Evolutionary conservation across 2,888 invertebrate genomes (phyloP).

Genomic region (Aleiodes leptofemur): DNA sequence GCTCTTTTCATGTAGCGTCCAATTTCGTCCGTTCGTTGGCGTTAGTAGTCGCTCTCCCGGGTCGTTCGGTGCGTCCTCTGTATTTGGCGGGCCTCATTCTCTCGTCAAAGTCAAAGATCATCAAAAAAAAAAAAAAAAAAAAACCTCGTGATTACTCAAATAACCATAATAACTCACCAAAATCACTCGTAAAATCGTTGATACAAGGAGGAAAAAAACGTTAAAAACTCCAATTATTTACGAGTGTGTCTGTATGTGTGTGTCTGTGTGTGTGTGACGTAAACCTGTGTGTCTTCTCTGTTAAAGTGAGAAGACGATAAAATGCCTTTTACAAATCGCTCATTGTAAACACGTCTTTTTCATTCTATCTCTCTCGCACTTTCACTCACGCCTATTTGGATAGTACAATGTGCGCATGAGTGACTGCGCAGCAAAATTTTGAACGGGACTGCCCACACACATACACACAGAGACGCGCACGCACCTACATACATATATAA

Average conservation of each 20-base stretch:
- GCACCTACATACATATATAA: too few relatives aligned
- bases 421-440: slow-evolving; percentile 66
- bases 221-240: slow-evolving; percentile 51
- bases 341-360: slow-evolving; percentile 60
- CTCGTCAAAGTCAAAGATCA: neutral
- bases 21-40: slow-evolving; percentile 47
- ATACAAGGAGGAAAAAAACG: neutral
- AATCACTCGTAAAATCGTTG: neutral
- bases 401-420: slow-evolving; percentile 61
- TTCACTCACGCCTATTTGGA: neutral
- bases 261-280: slow-evolving; percentile 4
- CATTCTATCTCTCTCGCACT: slow-evolving; percentile 17
- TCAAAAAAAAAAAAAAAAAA: slow-evolving; percentile 12
- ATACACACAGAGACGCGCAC: too few relatives aligned
- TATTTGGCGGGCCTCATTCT: slow-evolving; percentile 41
- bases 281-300: neutral
- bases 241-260: neutral
- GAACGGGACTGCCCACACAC: slow-evolving; percentile 55
- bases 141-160: neutral
- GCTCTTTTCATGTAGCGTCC: slow-evolving; percentile 57
- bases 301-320: slow-evolving; percentile 10
- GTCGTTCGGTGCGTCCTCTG: slow-evolving; percentile 47
- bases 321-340: slow-evolving; percentile 50
- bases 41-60: slow-evolving; percentile 40
- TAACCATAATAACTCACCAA: neutral